Base-by-base conservation (phyloP, 2,797 vertebrate species). In the Okamejei kenojei region DNA sequence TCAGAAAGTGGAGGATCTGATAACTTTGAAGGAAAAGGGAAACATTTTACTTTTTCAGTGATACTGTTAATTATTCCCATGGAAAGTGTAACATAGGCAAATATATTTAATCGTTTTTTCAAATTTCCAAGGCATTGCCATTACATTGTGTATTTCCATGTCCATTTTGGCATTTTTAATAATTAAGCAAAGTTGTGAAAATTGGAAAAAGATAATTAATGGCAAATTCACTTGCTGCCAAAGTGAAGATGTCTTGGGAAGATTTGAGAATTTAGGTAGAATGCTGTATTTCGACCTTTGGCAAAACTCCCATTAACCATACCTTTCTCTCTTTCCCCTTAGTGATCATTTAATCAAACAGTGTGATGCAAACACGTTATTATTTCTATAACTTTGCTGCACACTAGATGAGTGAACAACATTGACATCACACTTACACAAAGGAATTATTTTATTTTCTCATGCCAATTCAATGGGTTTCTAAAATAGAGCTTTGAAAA, bases 141-240 rank as follows among this genome's bases (percentile, higher is more conserved):
- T 32, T 88, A 65, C 17, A 21, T 65, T 35, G 0, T 86, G 4
- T 88, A 88, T 65, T 23, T 88, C n/a, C 61, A 32, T 19, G 35
- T 88, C 84, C 17, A 68, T 32, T 8, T 88, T 65, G 61, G 29
- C 29, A 68, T 61, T 35, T 68, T 5, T 65, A 68, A 15, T 7
- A 88, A 88, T 88, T 17, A 68, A 88, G 61, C 17, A 88, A 88
- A 68, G 17, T 32, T 1, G n/a, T 88, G 84, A 88, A 32, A 88
- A 65, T 68, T 32, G 29, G 61, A 19, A 65, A 86, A 86, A 86
- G 26, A n/a, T 82, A 35, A 35, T 35, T 13, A 82, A 84, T 84
- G 11, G 45, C 54, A 58, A 84, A 61, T 29, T 61, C 35, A 5
- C 15, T 79, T 38, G 32, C 35, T 79, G 13, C 78, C 32, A 79